Percentiles rank a stretch among this genome's conserved stretches.
Conservation (phyloP, 1,140 invertebrate species). For the Drosophila persimilis region DNA sequence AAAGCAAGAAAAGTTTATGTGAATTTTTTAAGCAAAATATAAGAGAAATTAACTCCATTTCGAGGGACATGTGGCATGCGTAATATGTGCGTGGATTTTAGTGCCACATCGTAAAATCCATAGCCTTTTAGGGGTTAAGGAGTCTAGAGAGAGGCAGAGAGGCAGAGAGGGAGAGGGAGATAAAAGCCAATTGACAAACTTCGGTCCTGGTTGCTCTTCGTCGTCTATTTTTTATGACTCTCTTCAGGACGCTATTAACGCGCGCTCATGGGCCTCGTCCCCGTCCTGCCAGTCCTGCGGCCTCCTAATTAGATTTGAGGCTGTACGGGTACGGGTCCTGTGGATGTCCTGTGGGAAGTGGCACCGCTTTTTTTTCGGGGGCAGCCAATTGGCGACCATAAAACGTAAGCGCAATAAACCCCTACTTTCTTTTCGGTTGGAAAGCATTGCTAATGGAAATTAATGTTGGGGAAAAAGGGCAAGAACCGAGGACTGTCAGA, state of each 20-base stretch:
- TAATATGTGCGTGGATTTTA: conserved; percentile 61
- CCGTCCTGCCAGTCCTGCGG: conserved; percentile 1
- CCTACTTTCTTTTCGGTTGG: conserved; percentile 20
- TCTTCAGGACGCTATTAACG: conserved; percentile 42
- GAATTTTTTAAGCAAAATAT: conserved; percentile 20
- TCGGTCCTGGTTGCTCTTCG: conserved; percentile 44
- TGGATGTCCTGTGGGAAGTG: conserved; percentile 24
- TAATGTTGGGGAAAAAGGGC: conserved; percentile 31
- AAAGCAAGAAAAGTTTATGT: conserved; percentile 39
- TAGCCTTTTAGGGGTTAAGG: conserved; percentile 4
- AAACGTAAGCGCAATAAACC: conserved; percentile 71
- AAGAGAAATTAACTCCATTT: conserved; percentile 3
- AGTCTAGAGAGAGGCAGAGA: too few relatives aligned
- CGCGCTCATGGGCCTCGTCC: conserved; percentile 35
- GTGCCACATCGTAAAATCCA: conserved; percentile 63
- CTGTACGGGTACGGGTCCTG: conserved; percentile 16
- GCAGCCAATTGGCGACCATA: conserved; percentile 48
- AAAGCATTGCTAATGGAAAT: conserved; percentile 65
- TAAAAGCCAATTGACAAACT: conserved; percentile 44
- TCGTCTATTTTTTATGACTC: conserved; percentile 55
- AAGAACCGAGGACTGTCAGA: too few relatives aligned
- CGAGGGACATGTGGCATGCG: conserved; percentile 64
- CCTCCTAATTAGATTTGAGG: conserved; percentile 69
- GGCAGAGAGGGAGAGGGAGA: too few relatives aligned
- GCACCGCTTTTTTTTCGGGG: conserved; percentile 11